Percentiles rank a stretch among this genome's conserved stretches.
Evolutionary conservation across 1,140 invertebrate species (phyloP).

Genomic region (Aplysia californica): DNA sequence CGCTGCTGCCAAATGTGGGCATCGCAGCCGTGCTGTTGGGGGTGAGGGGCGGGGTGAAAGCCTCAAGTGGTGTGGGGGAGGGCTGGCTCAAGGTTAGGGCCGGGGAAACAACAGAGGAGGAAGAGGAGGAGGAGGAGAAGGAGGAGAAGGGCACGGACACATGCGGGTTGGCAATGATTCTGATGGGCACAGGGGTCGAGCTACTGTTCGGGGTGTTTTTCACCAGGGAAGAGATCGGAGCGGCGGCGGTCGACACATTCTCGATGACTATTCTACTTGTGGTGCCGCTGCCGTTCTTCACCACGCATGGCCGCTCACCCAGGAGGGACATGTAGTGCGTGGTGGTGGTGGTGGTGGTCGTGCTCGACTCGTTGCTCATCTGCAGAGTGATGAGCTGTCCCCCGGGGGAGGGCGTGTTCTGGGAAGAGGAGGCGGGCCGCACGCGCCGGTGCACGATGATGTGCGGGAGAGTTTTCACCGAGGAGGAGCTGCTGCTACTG

Average conservation of each 20-base stretch:
- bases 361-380: not conserved
- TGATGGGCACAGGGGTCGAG: not conserved
- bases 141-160: not conserved
- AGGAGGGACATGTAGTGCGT: not conserved
- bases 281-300: too few relatives aligned
- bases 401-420: too few relatives aligned
- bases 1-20: too few relatives aligned
- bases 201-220: not conserved
- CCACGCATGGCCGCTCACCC: too few relatives aligned
- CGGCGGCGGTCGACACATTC: not conserved
- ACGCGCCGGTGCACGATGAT: not conserved
- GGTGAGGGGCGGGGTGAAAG: slow-evolving; percentile 12
- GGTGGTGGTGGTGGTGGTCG: not conserved
- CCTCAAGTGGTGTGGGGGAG: not conserved
- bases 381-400: not conserved
- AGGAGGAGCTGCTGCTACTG: too few relatives aligned
- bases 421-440: not conserved
- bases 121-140: too few relatives aligned
- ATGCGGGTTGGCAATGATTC: not conserved
- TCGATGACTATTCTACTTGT: not conserved
- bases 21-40: not conserved
- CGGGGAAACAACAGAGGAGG: too few relatives aligned
- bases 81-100: too few relatives aligned
- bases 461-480: not conserved
- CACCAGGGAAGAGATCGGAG: not conserved